Evolutionary conservation across 2,113 vertebrate species (phyloP), one percentile per base, ranked within the genome.

Genomic region (Apus apus): DNA sequence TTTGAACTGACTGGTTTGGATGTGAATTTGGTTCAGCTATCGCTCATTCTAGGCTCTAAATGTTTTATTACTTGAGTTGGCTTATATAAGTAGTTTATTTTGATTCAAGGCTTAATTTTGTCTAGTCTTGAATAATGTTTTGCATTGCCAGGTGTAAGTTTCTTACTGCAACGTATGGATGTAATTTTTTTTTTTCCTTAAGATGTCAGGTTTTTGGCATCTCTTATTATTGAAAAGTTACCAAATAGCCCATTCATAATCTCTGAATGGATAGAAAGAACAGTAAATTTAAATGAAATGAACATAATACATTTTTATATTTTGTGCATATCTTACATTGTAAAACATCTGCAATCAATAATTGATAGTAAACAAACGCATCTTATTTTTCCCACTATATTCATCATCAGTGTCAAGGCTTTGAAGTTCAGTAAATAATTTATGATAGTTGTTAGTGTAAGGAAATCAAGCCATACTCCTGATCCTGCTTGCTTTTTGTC

Each of bases 351-450:
- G 51, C 87, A 82, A 92, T 98, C 96, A 98, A 98, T 98, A 98
- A 98, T 98, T 98, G 92, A 98, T 97, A 90, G 92, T 97, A 97
- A 97, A 97, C 96, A 98, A 98, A 97, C 94, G 97, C 94, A 95
- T 97, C 87, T 96, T 98, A 56, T 96, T 96, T 96, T 91, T 97
- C 77, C 89, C 58, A 94, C 83, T 84, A 56, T 97, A 92, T 97
- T 97, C 95, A 97, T 98, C 90, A 93, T 90, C 77, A 88, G 82
- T 97, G 97, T 96, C 93, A 96, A 97, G 94, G 96, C 98, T 98
- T 98, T 98, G 98, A 98, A 97, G 95, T 96, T 95, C 74, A 71
- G 83, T 98, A 94, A 98, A 98, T 98, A 97, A 98, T 98, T 97
- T 91, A 98, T 98, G 50, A 67, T 46, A 54, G 95, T 97, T 98